Conservation (phyloP, 2,888 invertebrate genomes). For the Camponotus fellah region DNA sequence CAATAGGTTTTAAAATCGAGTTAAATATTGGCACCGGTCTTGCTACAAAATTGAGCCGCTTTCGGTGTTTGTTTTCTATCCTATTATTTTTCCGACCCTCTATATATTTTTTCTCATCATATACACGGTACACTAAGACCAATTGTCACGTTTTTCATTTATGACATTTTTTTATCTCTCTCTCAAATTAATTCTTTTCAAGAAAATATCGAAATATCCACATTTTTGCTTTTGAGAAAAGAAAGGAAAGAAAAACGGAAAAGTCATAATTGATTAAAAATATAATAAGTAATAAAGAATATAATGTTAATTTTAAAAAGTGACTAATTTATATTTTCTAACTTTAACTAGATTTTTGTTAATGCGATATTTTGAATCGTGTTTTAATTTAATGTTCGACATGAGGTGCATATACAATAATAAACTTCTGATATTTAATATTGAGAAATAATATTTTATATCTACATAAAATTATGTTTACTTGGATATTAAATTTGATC, state of each 20-base stretch:
- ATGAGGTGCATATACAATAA: background rate
- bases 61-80: conserved; percentile 56
- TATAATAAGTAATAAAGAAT: background rate
- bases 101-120: conserved; percentile 28
- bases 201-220: background rate
- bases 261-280: background rate
- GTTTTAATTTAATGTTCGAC: background rate
- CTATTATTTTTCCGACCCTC: background rate
- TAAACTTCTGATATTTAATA: background rate
- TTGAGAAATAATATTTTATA: background rate
- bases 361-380: background rate
- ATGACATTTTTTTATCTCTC: background rate
- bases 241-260: background rate
- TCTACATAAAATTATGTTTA: background rate
- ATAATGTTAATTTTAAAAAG: background rate
- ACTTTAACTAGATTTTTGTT: background rate
- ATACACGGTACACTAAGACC: background rate
- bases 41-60: conserved; percentile 74
- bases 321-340: background rate
- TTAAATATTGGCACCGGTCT: conserved; percentile 44
- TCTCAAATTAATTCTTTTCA: background rate
- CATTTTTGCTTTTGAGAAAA: background rate
- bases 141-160: background rate
- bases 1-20: conserved; percentile 50
- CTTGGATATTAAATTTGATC: background rate